These are phyloP conservation scores for Daubentonia madagascariensis DNA, from an alignment of 2,113 vertebrate genomes.

Conservation along the genomic window DNA sequence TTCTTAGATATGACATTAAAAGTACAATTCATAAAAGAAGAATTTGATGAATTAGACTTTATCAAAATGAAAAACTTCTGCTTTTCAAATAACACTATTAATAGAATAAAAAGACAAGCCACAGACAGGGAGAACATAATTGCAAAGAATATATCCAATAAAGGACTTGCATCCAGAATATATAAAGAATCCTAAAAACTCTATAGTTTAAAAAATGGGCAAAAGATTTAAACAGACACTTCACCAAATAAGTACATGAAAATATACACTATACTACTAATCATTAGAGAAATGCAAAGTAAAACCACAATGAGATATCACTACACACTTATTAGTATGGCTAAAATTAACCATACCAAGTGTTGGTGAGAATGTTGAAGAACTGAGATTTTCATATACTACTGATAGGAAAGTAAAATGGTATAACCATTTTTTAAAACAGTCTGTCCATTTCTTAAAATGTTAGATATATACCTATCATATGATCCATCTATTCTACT, in stretches of 20 bases:
- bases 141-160: background rate
- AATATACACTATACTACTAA: background rate
- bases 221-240: background rate
- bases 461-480: background rate
- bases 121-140: background rate
- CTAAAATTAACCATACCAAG: background rate
- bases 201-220: background rate
- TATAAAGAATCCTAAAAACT: background rate
- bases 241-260: background rate
- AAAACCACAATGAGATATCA: background rate
- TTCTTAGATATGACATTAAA: background rate
- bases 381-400: background rate
- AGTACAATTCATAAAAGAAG: background rate
- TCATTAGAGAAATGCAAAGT: background rate
- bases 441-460: no score
- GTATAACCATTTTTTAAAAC: background rate
- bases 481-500: background rate
- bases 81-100: background rate
- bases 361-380: background rate
- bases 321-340: background rate
- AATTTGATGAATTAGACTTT: background rate
- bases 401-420: background rate
- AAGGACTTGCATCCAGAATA: background rate
- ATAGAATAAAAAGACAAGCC: background rate
- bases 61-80: background rate